Conservation (phyloP, 2,888 invertebrate species). For the Drosophila incognita region DNA sequence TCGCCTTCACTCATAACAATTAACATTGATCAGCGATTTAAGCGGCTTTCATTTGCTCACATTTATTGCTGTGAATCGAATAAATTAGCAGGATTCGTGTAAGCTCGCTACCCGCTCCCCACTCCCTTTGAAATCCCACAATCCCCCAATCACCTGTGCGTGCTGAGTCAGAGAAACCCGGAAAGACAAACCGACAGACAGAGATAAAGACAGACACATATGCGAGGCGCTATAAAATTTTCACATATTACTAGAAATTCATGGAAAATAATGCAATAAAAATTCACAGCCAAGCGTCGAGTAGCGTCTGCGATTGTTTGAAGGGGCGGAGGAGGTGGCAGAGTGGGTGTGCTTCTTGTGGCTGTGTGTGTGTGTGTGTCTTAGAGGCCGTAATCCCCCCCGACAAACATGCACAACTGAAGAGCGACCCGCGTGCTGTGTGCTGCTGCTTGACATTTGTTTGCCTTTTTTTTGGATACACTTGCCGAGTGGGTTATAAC, state of each 20-base stretch:
- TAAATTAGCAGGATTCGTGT: slow-evolving; percentile 55
- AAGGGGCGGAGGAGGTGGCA: neutral
- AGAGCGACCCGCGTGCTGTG: slow-evolving; percentile 25
- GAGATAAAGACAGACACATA: slow-evolving; percentile 10
- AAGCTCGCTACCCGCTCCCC: neutral
- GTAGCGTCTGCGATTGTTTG: slow-evolving; percentile 23
- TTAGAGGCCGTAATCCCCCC: slow-evolving; percentile 61
- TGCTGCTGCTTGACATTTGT: slow-evolving; percentile 45
- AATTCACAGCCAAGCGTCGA: slow-evolving; percentile 78
- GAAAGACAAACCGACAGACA: neutral
- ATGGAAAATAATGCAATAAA: slow-evolving; percentile 83
- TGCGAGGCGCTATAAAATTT: slow-evolving; percentile 68
- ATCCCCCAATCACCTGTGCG: slow-evolving; percentile 48
- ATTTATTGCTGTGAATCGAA: slow-evolving; percentile 47
- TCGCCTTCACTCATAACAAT: slow-evolving; percentile 33
- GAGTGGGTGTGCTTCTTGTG: neutral
- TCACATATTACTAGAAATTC: slow-evolving; percentile 82
- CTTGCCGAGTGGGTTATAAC: slow-evolving; percentile 9
- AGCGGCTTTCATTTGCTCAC: slow-evolving; percentile 20
- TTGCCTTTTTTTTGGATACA: slow-evolving; percentile 23
- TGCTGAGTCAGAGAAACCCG: slow-evolving; percentile 22
- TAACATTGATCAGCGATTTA: slow-evolving; percentile 47
- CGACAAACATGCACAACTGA: slow-evolving; percentile 19
- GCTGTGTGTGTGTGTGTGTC: slow-evolving; percentile 11
- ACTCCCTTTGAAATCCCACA: slow-evolving; percentile 11